These are phyloP conservation scores for Melinopterus prodromus DNA, from an alignment of 2,888 invertebrate species.

Conservation along the genomic window DNA sequence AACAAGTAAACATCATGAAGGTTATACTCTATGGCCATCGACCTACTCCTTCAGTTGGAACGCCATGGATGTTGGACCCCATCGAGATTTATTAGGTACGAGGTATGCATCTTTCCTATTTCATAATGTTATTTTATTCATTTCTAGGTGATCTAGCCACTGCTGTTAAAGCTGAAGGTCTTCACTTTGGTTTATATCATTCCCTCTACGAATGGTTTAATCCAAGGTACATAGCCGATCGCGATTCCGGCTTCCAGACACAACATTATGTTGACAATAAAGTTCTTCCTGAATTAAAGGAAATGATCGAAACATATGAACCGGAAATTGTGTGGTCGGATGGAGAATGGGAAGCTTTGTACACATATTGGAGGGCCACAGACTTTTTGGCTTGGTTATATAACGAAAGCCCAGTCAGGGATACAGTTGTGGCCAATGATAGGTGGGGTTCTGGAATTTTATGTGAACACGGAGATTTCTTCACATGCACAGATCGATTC, in stretches of 20 bases:
- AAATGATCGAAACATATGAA: constrained; percentile 73
- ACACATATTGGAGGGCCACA: constrained; percentile 84
- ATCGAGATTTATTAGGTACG: constrained; percentile 65
- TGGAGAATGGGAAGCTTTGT: constrained; percentile 92
- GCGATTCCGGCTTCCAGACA: constrained; percentile 68
- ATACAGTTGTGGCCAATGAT: constrained; percentile 91
- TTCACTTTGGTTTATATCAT: constrained; percentile 86
- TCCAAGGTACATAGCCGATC: constrained; percentile 81
- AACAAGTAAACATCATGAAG: constrained; percentile 89
- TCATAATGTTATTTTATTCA: neutral
- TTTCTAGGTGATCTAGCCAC: constrained; percentile 68
- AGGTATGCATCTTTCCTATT: neutral
- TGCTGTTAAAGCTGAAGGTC: constrained; percentile 70
- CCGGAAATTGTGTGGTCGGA: constrained; percentile 92
- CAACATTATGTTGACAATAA: constrained; percentile 75
- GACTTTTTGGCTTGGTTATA: constrained; percentile 92
- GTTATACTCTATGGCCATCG: constrained; percentile 84
- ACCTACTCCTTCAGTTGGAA: constrained; percentile 85
- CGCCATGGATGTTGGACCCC: constrained; percentile 78
- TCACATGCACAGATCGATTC: constrained; percentile 84
- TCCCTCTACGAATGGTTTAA: constrained; percentile 91
- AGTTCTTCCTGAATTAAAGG: constrained; percentile 81
- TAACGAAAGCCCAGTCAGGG: constrained; percentile 89
- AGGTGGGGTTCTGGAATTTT: constrained; percentile 85
- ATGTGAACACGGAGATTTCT: constrained; percentile 90